Base-by-base conservation (phyloP, 37 sponge, comb jelly and placozoan species). In the Amphimedon queenslandica region DNA sequence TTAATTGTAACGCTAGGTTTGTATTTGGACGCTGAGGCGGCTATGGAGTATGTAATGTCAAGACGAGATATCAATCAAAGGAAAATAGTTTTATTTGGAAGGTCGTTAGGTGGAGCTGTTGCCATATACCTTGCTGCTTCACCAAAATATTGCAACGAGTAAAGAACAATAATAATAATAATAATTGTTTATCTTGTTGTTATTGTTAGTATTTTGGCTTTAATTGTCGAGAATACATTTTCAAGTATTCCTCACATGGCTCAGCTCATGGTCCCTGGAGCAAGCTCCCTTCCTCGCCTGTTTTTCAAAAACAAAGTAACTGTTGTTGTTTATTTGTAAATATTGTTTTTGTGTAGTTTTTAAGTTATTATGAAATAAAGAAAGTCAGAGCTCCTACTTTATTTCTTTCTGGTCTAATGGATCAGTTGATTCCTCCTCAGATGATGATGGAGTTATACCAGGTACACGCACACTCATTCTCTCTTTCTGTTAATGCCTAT, bases 191-290 rank as follows among this genome's bases (percentile, higher is more conserved):
- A 23, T 6, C 6, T 16, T 29, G 8, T 67, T 11, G 11, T 30
- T 11, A 30, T 6, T 24, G 64, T 11, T 60, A 91, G 91, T 41
- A 73, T 90, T 2, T 78, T 86, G 73, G 92, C 93, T 0, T 65
- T 96, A 56, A 81, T 98, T 16, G 79, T 98, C 25, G 99, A 98
- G 86, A 98, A 98, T 70, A 98, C 91, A 1, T 98, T 98, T 83
- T 90, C 96, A 32, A 83, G 93, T 64, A 98, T 98, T 8, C 96
- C 93, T n/a, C 71, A 66, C 56, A 92, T 95, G 88, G 95, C 93
- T 2, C 87, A 87, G 42, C 77, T 72, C 37, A 75, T 98, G 80
- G 88, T 98, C 66, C 83, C 95, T 4, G 90, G 85, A 10, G 83
- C 83, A 8, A 72, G 78, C 23, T 64, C 61, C 63, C 57, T 95